phyloP scores from a whole-genome alignment of 2,797 vertebrate species.

The Danio choprae region DNA sequence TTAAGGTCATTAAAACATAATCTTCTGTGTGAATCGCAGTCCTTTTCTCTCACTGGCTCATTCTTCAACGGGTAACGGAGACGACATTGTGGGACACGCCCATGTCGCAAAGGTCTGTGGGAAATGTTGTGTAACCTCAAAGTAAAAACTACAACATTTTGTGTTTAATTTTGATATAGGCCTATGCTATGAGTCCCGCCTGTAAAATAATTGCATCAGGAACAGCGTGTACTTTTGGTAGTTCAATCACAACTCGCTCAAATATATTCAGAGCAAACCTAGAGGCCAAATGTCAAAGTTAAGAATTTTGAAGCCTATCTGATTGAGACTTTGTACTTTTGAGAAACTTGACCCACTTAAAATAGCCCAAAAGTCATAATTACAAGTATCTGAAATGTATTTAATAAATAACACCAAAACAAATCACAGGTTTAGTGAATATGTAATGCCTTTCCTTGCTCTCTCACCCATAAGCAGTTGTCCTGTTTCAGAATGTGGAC shows the following conservation, averaged over 20 bases:
- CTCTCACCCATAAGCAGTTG: background rate
- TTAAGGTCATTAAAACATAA: background rate
- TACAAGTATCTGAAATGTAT: too few species aligned
- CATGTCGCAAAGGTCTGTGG: conserved; percentile 41
- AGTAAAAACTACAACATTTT: background rate
- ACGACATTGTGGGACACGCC: conserved; percentile 34
- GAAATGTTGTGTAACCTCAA: conserved; percentile 36
- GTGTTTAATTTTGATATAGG: background rate
- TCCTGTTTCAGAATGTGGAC: conserved; percentile 27
- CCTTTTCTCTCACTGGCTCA: conserved; percentile 47
- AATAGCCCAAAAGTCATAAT: too few species aligned
- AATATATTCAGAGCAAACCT: background rate
- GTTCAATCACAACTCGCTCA: background rate
- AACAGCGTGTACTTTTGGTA: background rate
- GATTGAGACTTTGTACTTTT: background rate
- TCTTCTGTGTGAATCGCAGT: conserved; percentile 28
- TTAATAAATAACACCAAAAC: too few species aligned
- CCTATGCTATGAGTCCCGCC: background rate
- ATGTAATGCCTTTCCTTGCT: background rate
- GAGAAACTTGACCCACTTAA: background rate
- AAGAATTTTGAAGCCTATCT: background rate
- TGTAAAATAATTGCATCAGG: background rate
- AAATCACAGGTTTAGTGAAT: background rate
- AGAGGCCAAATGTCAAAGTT: background rate
- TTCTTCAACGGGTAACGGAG: conserved; percentile 40